phyloP scores from a whole-genome alignment of 2,888 invertebrate species.

The Tridacna crocea region DNA sequence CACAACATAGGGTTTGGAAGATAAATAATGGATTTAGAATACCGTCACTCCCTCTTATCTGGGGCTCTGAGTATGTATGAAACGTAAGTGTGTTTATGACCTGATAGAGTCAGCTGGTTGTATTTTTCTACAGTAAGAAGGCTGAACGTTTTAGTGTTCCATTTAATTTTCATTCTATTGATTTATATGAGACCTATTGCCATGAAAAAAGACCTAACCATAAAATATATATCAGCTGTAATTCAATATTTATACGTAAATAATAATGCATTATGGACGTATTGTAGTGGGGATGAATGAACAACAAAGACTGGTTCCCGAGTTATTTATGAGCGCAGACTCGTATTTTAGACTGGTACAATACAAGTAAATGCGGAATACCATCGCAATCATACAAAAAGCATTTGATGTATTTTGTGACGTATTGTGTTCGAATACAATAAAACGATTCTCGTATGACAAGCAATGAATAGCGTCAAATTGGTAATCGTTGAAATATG shows the following conservation, averaged over 20 bases:
- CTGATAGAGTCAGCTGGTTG: no score
- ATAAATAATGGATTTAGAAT: no score
- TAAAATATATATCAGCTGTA: slow-evolving; percentile 20
- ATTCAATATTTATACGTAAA: slow-evolving; percentile 27
- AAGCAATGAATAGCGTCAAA: not conserved
- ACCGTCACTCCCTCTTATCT: no score
- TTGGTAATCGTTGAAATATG: no score
- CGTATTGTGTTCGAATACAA: not conserved
- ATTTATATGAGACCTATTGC: slow-evolving; percentile 16
- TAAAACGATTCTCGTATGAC: not conserved
- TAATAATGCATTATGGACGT: slow-evolving; percentile 24
- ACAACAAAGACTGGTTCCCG: slow-evolving; percentile 18
- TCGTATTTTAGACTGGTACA: not conserved
- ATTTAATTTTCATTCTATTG: slow-evolving; percentile 13
- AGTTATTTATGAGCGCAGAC: not conserved
- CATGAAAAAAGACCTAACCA: not conserved
- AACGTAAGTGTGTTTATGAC: no score
- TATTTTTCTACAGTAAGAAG: not conserved
- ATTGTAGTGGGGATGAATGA: slow-evolving; percentile 11
- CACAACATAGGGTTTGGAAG: no score
- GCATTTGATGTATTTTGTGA: slow-evolving; percentile 1
- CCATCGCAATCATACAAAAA: slow-evolving; percentile 4
- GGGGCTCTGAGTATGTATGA: no score
- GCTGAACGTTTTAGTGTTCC: not conserved
- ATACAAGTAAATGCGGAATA: not conserved